Evolutionary conservation across 2,797 vertebrate species (phyloP).

Genomic region (Scarus forsteni): DNA sequence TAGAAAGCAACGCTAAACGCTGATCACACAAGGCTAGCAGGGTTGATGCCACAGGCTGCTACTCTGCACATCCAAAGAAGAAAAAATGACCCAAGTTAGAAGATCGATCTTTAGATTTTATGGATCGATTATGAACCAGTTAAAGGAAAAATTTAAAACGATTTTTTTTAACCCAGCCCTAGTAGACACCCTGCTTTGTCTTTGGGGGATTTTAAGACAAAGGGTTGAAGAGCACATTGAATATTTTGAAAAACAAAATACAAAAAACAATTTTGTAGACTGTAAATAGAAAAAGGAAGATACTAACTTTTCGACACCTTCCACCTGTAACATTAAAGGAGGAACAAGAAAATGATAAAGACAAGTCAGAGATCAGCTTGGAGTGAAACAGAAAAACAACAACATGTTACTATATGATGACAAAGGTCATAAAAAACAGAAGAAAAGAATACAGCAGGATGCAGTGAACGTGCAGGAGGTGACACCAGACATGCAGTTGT

Average conservation of each 20-base stretch:
- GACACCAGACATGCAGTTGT: constrained; percentile 66
- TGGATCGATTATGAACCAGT: too few relatives aligned
- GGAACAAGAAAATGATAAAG: constrained; percentile 64
- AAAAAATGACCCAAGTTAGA: too few relatives aligned
- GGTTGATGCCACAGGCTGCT: too few relatives aligned
- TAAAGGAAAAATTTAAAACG: too few relatives aligned
- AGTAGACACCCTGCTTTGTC: not conserved
- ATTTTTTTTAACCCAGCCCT: too few relatives aligned
- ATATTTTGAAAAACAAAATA: not conserved
- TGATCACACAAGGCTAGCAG: too few relatives aligned
- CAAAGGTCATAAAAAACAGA: constrained; percentile 24
- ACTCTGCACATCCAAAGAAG: too few relatives aligned
- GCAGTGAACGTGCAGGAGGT: constrained; percentile 58
- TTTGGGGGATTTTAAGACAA: not conserved
- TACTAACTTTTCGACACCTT: constrained; percentile 98
- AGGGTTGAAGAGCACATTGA: not conserved
- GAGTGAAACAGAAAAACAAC: constrained; percentile 32
- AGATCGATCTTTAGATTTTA: too few relatives aligned
- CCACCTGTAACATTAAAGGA: constrained; percentile 87
- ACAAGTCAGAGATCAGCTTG: constrained; percentile 67
- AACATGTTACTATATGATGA: constrained; percentile 41
- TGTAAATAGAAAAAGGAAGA: constrained; percentile 55
- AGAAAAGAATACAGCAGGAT: constrained; percentile 40
- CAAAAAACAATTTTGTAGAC: not conserved
- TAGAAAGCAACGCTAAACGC: too few relatives aligned